Conservation (phyloP, 2,797 vertebrate species). For the Catostomus latipinnis region DNA sequence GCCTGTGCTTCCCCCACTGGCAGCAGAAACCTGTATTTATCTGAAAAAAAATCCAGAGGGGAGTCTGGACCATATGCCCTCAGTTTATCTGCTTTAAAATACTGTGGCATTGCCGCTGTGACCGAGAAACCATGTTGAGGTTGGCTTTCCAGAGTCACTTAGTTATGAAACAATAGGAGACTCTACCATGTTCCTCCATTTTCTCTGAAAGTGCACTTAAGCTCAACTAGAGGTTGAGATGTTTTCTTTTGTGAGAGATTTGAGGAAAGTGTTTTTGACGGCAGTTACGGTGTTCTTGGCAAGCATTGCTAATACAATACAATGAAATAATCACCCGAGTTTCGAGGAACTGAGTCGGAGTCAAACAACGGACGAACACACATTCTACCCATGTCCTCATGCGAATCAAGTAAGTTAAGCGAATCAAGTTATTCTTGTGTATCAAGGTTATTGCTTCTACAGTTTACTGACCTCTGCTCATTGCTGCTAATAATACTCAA, state of each 20-base stretch:
- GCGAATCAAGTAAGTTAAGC: no score
- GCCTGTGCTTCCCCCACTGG: conserved; percentile 35
- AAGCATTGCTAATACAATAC: no score
- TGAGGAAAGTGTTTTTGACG: no score
- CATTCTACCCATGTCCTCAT: no score
- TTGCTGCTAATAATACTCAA: no score
- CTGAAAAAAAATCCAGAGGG: conserved; percentile 37
- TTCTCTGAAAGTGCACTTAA: neutral
- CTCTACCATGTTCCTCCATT: neutral
- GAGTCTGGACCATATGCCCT: conserved; percentile 30
- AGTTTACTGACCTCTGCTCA: no score
- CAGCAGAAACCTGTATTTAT: conserved; percentile 41
- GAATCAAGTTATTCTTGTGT: no score
- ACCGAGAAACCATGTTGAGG: neutral
- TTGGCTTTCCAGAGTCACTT: neutral
- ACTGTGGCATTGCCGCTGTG: neutral
- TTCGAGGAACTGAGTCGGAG: no score
- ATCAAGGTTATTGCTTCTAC: no score
- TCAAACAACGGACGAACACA: no score
- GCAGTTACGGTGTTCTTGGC: no score
- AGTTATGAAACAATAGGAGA: conserved; percentile 8
- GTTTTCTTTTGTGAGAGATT: neutral
- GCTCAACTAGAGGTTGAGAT: neutral
- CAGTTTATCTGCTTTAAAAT: conserved; percentile 14
- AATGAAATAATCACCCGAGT: no score